Conservation (phyloP, 2,888 invertebrate genomes). For the Drosophila mulleri region DNA sequence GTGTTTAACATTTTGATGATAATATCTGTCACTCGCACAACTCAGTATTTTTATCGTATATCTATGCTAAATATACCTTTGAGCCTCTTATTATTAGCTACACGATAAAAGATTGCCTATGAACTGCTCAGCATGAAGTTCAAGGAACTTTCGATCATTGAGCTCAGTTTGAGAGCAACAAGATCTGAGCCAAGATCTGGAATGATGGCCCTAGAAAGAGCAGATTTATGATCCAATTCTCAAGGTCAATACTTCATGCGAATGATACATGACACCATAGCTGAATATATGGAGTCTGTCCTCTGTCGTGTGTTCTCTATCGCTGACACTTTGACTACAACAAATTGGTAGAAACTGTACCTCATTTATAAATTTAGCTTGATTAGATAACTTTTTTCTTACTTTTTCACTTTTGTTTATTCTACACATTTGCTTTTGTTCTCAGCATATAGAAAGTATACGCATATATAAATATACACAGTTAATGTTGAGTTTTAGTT, state of each 20-base stretch:
- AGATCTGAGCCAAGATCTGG: not conserved
- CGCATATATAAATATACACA: not conserved
- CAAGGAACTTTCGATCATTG: constrained; percentile 61
- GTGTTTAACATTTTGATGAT: constrained; percentile 64
- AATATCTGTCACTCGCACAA: constrained; percentile 49
- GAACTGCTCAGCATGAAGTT: constrained; percentile 47
- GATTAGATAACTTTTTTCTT: not conserved
- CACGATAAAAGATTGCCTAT: constrained; percentile 8
- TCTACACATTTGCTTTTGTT: not conserved
- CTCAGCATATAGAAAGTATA: not conserved
- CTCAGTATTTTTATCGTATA: constrained; percentile 15
- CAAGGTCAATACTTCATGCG: not conserved
- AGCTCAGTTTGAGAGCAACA: constrained; percentile 6
- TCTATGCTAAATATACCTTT: constrained; percentile 24
- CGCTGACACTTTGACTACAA: not conserved
- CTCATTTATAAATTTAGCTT: not conserved
- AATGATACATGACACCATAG: not conserved
- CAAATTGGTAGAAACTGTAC: not conserved
- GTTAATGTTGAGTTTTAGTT: not conserved
- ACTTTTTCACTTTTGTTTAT: not conserved
- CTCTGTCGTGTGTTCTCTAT: not conserved
- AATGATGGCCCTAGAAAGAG: not conserved
- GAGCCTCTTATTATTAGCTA: constrained; percentile 5
- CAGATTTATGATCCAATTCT: not conserved
- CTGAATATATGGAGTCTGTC: not conserved